Conservation (phyloP, 2,797 vertebrate genomes). For the Oryzias sinensis region DNA sequence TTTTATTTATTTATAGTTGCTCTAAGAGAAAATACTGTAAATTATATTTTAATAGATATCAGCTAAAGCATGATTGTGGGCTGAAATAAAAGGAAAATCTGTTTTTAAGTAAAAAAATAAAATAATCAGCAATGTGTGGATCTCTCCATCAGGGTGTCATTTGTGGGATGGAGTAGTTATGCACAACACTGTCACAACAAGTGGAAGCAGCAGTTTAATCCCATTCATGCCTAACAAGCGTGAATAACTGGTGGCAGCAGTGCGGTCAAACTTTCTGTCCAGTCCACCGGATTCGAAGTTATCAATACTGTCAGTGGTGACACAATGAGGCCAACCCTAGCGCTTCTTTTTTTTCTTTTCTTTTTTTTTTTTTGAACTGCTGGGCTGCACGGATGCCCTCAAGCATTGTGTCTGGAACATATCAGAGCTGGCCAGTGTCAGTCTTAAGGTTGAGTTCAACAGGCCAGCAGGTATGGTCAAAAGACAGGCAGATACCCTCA, state of each 20-base stretch:
- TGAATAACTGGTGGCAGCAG: conserved; percentile 41
- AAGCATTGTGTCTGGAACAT: conserved; percentile 39
- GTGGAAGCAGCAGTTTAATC: conserved; percentile 40
- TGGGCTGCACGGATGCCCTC: conserved; percentile 44
- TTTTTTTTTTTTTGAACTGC: conserved; percentile 27
- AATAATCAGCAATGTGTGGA: conserved; percentile 8
- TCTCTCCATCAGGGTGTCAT: conserved; percentile 27
- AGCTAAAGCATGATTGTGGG: too few relatives aligned
- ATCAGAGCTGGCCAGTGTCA: conserved; percentile 48
- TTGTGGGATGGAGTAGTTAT: conserved; percentile 33
- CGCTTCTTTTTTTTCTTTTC: conserved; percentile 39
- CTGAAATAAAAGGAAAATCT: too few relatives aligned
- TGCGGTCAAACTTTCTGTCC: conserved; percentile 32
- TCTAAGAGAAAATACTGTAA: too few relatives aligned
- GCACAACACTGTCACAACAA: conserved; percentile 28
- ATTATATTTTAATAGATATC: too few relatives aligned
- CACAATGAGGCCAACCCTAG: conserved; percentile 63
- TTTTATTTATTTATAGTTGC: too few relatives aligned
- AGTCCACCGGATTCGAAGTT: conserved; percentile 51
- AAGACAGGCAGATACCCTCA: conserved; percentile 34
- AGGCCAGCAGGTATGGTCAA: conserved; percentile 43
- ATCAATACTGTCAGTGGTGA: conserved; percentile 59
- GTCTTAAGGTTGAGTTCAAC: conserved; percentile 32
- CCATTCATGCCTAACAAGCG: conserved; percentile 26
- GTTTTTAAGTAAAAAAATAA: not conserved